Evolutionary conservation across 2,797 vertebrate species (phyloP).

Genomic region (Serranus cabrilla): DNA sequence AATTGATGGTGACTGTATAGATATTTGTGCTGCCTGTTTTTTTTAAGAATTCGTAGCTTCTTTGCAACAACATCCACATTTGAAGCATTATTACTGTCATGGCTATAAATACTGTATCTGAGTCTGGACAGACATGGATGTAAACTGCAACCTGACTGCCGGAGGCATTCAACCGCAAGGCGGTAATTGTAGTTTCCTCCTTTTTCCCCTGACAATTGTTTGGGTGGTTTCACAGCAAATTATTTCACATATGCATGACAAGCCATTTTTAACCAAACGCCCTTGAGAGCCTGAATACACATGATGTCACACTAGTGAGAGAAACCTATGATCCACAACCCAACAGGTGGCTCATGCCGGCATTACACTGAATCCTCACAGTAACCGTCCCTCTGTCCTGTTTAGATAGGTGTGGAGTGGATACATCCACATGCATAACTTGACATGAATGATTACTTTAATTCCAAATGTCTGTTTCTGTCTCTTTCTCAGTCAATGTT

Average conservation of each 20-base stretch:
- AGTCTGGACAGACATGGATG: too few relatives aligned
- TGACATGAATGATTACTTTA: constrained; percentile 9
- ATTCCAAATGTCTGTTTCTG: constrained; percentile 8
- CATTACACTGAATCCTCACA: constrained; percentile 28
- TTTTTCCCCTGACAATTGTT: background rate
- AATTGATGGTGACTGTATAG: too few relatives aligned
- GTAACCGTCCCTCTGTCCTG: constrained; percentile 32
- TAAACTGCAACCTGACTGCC: too few relatives aligned
- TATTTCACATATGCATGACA: constrained; percentile 13
- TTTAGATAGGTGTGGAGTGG: constrained; percentile 39
- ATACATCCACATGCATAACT: constrained; percentile 20
- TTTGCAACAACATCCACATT: too few relatives aligned
- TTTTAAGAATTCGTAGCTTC: too few relatives aligned
- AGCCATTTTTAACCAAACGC: constrained; percentile 18
- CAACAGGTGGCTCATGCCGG: constrained; percentile 42
- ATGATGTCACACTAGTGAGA: constrained; percentile 37
- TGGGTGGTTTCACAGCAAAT: constrained; percentile 11
- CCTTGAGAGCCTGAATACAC: constrained; percentile 27
- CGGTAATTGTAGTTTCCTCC: background rate
- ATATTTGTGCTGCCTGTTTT: too few relatives aligned
- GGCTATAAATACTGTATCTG: too few relatives aligned
- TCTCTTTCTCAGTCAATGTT: constrained; percentile 83
- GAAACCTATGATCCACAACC: constrained; percentile 33
- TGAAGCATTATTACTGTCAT: too few relatives aligned
- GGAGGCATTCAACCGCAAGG: too few relatives aligned